phyloP scores from a whole-genome alignment of 1,140 invertebrate species.

The Drosophila lacteicornis region DNA sequence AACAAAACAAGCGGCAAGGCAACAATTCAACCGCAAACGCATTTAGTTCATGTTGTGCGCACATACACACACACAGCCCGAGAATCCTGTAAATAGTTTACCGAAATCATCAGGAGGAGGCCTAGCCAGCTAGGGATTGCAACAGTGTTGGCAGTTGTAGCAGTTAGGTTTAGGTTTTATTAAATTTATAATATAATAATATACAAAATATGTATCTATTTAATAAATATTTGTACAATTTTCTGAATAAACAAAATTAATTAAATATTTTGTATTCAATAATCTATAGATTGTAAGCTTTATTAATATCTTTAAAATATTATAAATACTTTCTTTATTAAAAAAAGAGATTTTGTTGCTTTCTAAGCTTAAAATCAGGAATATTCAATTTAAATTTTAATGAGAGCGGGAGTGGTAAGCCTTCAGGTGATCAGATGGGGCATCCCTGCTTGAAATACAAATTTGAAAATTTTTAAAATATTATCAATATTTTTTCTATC shows the following conservation, averaged over 20 bases:
- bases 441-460: not conserved
- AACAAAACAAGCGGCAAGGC: constrained; percentile 58
- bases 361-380: not conserved
- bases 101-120: constrained; percentile 44
- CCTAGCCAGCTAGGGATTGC: constrained; percentile 4
- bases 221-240: not conserved
- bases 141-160: too few relatives aligned
- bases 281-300: too few relatives aligned
- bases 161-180: too few relatives aligned
- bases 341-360: too few relatives aligned
- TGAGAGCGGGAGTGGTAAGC: too few relatives aligned
- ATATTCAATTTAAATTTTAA: not conserved
- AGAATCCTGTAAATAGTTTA: constrained; percentile 71
- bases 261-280: not conserved
- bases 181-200: too few relatives aligned
- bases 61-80: constrained; percentile 19
- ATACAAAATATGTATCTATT: too few relatives aligned
- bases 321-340: too few relatives aligned
- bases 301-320: too few relatives aligned
- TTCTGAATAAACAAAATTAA: not conserved
- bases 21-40: constrained; percentile 75
- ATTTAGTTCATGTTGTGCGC: constrained; percentile 63
- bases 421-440: not conserved
- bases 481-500: too few relatives aligned
- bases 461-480: too few relatives aligned